Percentiles rank a stretch among this genome's conserved stretches.
Conservation (phyloP, 1,140 invertebrate species). For the Trichonephila inaurata region DNA sequence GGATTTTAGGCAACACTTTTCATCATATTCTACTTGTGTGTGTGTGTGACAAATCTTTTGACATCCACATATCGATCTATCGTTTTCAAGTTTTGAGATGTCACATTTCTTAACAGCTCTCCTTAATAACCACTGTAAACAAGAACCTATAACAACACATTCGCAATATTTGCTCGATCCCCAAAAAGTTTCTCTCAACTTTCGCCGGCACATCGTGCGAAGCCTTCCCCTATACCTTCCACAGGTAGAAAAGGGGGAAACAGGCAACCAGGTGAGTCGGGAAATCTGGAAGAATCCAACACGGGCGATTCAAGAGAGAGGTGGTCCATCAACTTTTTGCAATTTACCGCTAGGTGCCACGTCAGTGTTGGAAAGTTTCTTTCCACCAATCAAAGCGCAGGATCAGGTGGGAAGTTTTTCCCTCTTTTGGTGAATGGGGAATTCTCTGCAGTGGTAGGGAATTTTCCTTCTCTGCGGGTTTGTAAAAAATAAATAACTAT, state of each 20-base stretch:
- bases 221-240: not conserved
- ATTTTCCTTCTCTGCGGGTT: not conserved
- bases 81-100: too few relatives aligned
- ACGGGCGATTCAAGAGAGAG: not conserved
- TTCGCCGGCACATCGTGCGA: not conserved
- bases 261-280: not conserved
- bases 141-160: not conserved
- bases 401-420: not conserved
- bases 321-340: not conserved
- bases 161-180: not conserved
- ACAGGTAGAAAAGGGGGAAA: not conserved
- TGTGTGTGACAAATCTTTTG: too few relatives aligned
- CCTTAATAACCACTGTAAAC: too few relatives aligned
- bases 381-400: not conserved
- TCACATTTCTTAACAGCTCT: too few relatives aligned
- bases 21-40: too few relatives aligned
- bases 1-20: too few relatives aligned
- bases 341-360: constrained; percentile 16
- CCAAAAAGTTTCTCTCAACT: not conserved
- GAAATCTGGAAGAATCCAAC: not conserved
- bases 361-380: not conserved
- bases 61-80: too few relatives aligned
- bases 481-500: too few relatives aligned
- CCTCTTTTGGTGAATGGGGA: not conserved
- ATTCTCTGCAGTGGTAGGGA: not conserved